Evolutionary conservation across 2,797 vertebrate genomes (phyloP), one percentile per base, ranked within the genome.

Genomic region (Ctenochaetus hawaiiensis): DNA sequence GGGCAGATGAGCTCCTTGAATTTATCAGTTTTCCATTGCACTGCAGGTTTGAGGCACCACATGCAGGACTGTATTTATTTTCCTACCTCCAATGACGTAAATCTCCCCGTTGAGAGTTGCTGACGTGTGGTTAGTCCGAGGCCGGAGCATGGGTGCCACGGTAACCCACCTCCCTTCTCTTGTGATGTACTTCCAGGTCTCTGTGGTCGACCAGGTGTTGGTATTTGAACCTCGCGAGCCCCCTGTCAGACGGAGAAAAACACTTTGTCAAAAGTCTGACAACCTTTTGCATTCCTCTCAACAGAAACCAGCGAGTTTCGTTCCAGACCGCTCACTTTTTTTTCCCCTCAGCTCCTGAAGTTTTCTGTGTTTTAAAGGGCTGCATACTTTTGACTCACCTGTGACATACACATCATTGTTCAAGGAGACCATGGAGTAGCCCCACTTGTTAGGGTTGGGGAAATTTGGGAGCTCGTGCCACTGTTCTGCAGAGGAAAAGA

Each of bases 381-480:
- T 52, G 13, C 17, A 30, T 14, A 18, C 8, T 23, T 20, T 66
- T 30, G 6, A 81, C 96, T 74, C 75, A 99, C 98, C 98, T 95
- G 97, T 97, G 82, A 99, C 94, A 0, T 99, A 99, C 59, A 99
- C 94, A 0, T 97, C 92, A 0, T 97, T 99, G 93, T 98, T 98
- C 71, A 99, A 90, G 0, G 95, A 95, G 2, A 97, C 96, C 90
- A 98, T 75, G 22, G 98, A 97, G 91, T 96, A 99, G 59, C 98
- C 98, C 97, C 97, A 99, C 83, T 99, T 99, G 94, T 99, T 97
- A 82, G 97, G 96, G 87, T 99, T 98, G 0, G 98, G 98, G 80
- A 99, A 99, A 87, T 97, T 96, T 0, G 98, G 97, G 37, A 99
- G 96, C 39, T 95, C 92, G 77, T 95, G 94, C 98, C 98, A 99